Conservation (phyloP, 2,797 vertebrate genomes). For the Choloepus didactylus region DNA sequence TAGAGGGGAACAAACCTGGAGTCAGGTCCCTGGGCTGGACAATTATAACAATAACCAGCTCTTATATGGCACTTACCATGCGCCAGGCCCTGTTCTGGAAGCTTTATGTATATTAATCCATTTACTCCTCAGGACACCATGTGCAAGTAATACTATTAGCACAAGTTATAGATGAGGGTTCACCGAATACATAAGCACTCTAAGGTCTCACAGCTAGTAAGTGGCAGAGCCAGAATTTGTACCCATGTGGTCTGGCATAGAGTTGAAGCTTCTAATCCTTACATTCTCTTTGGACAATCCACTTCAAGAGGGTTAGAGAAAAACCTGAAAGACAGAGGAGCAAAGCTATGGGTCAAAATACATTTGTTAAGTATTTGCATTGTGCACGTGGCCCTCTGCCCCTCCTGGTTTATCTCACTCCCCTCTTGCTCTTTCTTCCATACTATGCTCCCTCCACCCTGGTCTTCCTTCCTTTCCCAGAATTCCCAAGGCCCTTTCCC, state of each 20-base stretch:
- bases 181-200: background rate
- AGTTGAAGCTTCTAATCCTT: constrained; percentile 7
- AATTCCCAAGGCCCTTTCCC: background rate
- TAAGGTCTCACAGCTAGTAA: background rate
- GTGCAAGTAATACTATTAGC: background rate
- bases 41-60: background rate
- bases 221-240: background rate
- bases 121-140: background rate
- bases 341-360: background rate
- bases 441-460: background rate
- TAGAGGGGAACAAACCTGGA: background rate
- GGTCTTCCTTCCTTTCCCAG: background rate
- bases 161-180: background rate
- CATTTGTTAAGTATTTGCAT: background rate
- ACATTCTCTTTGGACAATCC: background rate
- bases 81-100: background rate
- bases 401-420: background rate
- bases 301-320: background rate
- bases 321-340: background rate
- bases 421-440: background rate
- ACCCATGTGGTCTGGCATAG: background rate
- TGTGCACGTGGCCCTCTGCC: background rate
- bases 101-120: background rate
- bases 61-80: background rate
- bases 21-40: background rate